phyloP scores from a whole-genome alignment of 2,797 vertebrate species.

The Stomatorhinus walkeri region DNA sequence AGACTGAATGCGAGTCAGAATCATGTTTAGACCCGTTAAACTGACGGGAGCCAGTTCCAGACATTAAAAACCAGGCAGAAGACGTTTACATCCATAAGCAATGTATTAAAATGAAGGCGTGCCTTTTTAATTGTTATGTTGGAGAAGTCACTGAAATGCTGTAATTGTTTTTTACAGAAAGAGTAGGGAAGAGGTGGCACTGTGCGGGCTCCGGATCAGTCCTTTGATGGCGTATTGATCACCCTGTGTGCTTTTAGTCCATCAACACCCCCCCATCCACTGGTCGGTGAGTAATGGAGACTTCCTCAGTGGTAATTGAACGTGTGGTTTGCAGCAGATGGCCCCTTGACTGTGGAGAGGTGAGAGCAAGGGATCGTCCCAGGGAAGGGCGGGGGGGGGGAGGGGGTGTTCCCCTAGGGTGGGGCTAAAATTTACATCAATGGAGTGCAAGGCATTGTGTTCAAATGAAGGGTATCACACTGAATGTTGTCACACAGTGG shows the following conservation, averaged over 20 bases:
- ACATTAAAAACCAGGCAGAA: background rate
- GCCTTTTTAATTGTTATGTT: background rate
- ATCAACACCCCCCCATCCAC: constrained; percentile 15
- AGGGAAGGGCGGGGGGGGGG: background rate
- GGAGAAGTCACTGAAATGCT: background rate
- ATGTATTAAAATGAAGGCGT: background rate
- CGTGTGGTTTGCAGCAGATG: constrained; percentile 20
- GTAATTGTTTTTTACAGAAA: background rate
- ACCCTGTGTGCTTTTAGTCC: constrained; percentile 22
- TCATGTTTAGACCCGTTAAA: background rate
- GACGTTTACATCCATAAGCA: background rate
- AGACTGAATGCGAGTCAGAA: background rate
- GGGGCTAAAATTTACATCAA: background rate
- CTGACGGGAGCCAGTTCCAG: background rate
- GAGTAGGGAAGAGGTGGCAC: background rate
- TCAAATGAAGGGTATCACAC: background rate
- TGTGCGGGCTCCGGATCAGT: background rate
- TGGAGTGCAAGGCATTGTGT: background rate
- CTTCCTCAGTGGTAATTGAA: constrained; percentile 19
- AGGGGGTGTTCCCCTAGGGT: background rate
- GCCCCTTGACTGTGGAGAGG: background rate
- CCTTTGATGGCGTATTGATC: constrained; percentile 20
- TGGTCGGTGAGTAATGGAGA: constrained; percentile 22
- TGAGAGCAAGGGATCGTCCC: background rate
- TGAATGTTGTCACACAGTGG: background rate